Conservation (phyloP, 2,113 vertebrate species). For the Esox niger region DNA sequence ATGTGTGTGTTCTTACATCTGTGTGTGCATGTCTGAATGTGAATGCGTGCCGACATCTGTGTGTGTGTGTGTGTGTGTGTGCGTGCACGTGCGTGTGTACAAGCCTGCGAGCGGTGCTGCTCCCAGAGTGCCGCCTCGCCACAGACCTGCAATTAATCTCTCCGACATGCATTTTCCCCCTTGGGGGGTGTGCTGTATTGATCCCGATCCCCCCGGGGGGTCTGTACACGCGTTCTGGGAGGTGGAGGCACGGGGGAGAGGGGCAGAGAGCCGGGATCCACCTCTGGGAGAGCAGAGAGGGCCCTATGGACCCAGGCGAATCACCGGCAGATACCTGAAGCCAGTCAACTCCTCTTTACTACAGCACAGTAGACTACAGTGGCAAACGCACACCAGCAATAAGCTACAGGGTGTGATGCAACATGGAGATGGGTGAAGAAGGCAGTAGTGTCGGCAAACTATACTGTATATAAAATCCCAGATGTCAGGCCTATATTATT, state of each 20-base stretch:
- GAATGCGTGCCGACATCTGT: conserved; percentile 19
- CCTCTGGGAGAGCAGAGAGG: conserved; percentile 3
- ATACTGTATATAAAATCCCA: too few relatives aligned
- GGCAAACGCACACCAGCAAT: too few relatives aligned
- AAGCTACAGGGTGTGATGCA: too few relatives aligned
- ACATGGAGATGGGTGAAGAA: too few relatives aligned
- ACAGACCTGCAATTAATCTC: conserved; percentile 79
- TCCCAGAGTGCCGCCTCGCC: conserved; percentile 66
- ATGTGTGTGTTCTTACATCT: conserved; percentile 39
- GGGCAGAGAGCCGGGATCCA: conserved; percentile 41
- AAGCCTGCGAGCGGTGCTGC: conserved; percentile 41
- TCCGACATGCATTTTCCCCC: conserved; percentile 65
- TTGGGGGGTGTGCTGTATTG: conserved; percentile 24
- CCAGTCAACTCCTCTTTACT: background rate
- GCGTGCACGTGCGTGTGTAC: conserved; percentile 26
- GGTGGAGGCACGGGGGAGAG: background rate
- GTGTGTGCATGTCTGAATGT: conserved; percentile 26
- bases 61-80: conserved; percentile 17
- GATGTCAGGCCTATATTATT: conserved; percentile 34
- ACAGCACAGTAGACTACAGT: too few relatives aligned
- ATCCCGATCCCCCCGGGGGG: background rate
- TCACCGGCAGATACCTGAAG: background rate
- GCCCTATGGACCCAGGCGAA: too few relatives aligned
- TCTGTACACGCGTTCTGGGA: background rate
- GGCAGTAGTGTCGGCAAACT: too few relatives aligned